phyloP scores from a whole-genome alignment of 2,113 vertebrate species.

The Capreolus pygargus region DNA sequence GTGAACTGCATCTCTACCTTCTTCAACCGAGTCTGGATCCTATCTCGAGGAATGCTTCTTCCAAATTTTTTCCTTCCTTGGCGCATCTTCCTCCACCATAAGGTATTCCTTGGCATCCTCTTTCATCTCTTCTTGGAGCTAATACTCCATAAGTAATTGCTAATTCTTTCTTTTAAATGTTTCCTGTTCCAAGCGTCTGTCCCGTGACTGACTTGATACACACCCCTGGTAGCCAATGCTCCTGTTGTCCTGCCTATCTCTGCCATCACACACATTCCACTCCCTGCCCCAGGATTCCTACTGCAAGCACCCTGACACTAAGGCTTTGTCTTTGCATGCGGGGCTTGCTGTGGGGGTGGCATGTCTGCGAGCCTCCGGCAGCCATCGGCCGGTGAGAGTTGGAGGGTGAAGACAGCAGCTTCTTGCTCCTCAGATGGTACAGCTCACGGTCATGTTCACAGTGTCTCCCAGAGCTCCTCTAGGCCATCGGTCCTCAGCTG shows the following conservation, averaged over 20 bases:
- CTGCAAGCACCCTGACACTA: not conserved
- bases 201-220: not conserved
- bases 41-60: not conserved
- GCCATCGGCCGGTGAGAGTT: not conserved
- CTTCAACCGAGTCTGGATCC: not conserved
- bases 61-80: not conserved
- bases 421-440: not conserved
- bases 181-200: not conserved
- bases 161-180: not conserved
- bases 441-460: not conserved
- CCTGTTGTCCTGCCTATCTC: too few relatives aligned
- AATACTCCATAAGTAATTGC: not conserved
- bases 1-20: not conserved
- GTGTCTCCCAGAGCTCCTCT: not conserved
- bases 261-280: rapidly evolving
- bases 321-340: not conserved
- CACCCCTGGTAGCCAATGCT: not conserved
- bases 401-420: not conserved
- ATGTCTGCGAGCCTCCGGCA: too few relatives aligned
- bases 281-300: not conserved
- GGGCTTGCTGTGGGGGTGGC: not conserved
- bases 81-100: rapidly evolving
- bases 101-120: not conserved
- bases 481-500: not conserved
- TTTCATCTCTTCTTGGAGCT: not conserved